These are phyloP conservation scores for Argyresthia albistria DNA, from an alignment of 2,888 invertebrate species.

Conservation along the genomic window DNA sequence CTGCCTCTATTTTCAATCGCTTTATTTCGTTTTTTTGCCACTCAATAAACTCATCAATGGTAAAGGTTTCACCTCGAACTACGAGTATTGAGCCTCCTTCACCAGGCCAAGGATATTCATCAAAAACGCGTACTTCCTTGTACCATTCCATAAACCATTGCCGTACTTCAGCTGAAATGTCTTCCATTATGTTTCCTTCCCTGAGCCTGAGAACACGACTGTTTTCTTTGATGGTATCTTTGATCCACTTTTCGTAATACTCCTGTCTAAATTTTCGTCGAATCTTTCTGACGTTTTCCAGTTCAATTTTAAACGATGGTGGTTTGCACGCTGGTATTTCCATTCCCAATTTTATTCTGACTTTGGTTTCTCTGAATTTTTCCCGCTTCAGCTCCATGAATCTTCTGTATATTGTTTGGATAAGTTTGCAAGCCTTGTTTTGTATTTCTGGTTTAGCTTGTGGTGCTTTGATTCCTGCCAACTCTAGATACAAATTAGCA, in stretches of 20 bases:
- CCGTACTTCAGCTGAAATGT: conserved; percentile 82
- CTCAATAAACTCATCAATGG: conserved; percentile 71
- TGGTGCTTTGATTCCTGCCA: conserved; percentile 48
- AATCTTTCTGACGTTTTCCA: conserved; percentile 53
- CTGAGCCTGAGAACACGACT: conserved; percentile 57
- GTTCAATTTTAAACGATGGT: conserved; percentile 49
- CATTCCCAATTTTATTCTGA: conserved; percentile 70
- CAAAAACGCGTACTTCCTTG: conserved; percentile 70
- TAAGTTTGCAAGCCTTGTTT: conserved; percentile 32
- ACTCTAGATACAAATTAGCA: conserved; percentile 40
- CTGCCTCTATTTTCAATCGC: conserved; percentile 40
- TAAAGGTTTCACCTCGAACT: conserved; percentile 71
- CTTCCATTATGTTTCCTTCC: conserved; percentile 77
- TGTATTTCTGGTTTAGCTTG: conserved; percentile 26
- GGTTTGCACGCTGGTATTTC: conserved; percentile 61
- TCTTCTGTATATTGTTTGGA: conserved; percentile 46
- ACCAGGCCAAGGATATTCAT: conserved; percentile 79
- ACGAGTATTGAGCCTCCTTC: conserved; percentile 79
- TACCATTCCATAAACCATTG: conserved; percentile 82
- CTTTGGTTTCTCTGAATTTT: conserved; percentile 39
- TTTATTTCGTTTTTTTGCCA: conserved; percentile 43
- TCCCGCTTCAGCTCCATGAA: conserved; percentile 49
- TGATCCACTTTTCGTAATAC: conserved; percentile 52
- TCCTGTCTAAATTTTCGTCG: conserved; percentile 55
- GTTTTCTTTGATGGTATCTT: conserved; percentile 60